These are phyloP conservation scores for Anguilla pacifica DNA, from an alignment of 2,797 vertebrate genomes.

Conservation along the genomic window DNA sequence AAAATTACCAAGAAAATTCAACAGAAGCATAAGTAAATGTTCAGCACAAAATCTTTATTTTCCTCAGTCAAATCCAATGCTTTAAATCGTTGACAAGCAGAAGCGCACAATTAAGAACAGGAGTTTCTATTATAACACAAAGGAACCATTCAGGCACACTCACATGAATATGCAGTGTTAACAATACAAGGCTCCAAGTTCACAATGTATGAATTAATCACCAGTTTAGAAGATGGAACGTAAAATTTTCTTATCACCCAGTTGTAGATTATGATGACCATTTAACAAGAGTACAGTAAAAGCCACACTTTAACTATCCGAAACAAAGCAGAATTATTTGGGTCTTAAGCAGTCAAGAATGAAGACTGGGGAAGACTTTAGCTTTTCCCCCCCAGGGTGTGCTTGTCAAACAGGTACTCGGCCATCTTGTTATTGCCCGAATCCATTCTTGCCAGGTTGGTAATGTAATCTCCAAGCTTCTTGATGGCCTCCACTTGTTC, in stretches of 20 bases:
- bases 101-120: not conserved
- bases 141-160: not conserved
- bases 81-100: slow-evolving; percentile 4
- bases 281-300: not conserved
- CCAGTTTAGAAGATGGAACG: not conserved
- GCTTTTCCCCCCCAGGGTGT: slow-evolving; percentile 75
- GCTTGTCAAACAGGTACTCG: slow-evolving; percentile 96
- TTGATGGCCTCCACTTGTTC: slow-evolving; percentile 97
- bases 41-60: not conserved
- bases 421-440: slow-evolving; percentile 88
- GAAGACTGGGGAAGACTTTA: not conserved
- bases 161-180: not conserved
- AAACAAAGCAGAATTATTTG: slow-evolving; percentile 13
- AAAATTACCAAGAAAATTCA: not conserved
- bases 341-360: not conserved
- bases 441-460: slow-evolving; percentile 91
- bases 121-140: not conserved
- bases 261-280: not conserved
- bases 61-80: not conserved
- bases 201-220: not conserved
- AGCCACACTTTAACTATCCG: not conserved
- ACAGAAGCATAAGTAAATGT: not conserved
- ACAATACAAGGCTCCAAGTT: not conserved
- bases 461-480: slow-evolving; percentile 86
- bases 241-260: not conserved